Conservation (phyloP, 2,888 invertebrate species). For the Sinotaia quadrata region DNA sequence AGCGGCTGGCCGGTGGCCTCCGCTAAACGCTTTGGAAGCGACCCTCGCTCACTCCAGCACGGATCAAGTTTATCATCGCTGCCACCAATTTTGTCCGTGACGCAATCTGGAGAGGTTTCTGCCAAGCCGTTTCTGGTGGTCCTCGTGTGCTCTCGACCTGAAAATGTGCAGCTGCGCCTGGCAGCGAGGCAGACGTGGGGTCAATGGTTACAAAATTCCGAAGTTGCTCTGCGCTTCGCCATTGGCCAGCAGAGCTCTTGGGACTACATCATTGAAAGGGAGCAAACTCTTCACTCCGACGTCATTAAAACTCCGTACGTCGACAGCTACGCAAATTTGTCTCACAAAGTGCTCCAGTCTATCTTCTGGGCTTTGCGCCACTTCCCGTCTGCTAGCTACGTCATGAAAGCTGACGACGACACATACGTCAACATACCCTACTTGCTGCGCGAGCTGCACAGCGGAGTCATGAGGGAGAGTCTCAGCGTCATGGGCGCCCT, state of each 20-base stretch:
- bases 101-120: too few relatives aligned
- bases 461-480: not conserved
- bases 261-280: slow-evolving; percentile 37
- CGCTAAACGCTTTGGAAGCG: too few relatives aligned
- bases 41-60: too few relatives aligned
- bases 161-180: slow-evolving; percentile 38
- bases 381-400: slow-evolving; percentile 24
- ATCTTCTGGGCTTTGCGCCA: slow-evolving; percentile 36
- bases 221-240: slow-evolving; percentile 36
- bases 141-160: slow-evolving; percentile 40
- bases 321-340: slow-evolving; percentile 43
- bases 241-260: slow-evolving; percentile 37
- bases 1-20: too few relatives aligned
- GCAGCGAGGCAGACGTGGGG: slow-evolving; percentile 43
- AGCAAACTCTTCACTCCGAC: slow-evolving; percentile 38
- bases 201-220: slow-evolving; percentile 7
- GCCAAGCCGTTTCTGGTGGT: slow-evolving; percentile 31
- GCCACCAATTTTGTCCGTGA: too few relatives aligned
- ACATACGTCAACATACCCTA: slow-evolving; percentile 43
- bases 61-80: too few relatives aligned
- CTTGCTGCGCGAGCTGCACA: slow-evolving; percentile 34
- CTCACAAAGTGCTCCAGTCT: slow-evolving; percentile 41
- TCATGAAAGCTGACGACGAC: slow-evolving; percentile 52
- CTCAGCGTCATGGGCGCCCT: slow-evolving; percentile 42
- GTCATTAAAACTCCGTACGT: slow-evolving; percentile 38